Evolutionary conservation across 1,140 invertebrate genomes (phyloP).

Genomic region (Samia ricini): DNA sequence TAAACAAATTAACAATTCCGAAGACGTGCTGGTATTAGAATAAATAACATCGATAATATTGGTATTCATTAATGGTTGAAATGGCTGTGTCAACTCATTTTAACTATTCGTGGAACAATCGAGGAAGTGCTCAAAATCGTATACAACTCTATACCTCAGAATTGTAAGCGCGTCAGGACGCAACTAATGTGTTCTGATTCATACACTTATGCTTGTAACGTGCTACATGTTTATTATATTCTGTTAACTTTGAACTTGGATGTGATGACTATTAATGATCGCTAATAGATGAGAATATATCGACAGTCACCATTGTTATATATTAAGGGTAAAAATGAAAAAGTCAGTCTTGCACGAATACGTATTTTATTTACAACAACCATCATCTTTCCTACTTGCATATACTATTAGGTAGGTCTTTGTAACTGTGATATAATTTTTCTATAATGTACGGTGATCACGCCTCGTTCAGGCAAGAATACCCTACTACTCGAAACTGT

Average conservation of each 20-base stretch:
- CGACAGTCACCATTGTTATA: too few species aligned
- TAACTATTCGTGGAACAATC: slow-evolving; percentile 27
- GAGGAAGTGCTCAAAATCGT: slow-evolving; percentile 32
- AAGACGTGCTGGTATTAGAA: neutral
- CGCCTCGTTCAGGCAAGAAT: too few species aligned
- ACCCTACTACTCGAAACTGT: too few species aligned
- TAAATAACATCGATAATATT: neutral
- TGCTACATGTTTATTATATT: neutral
- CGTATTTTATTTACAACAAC: too few species aligned
- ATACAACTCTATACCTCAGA: neutral
- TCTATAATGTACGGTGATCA: too few species aligned
- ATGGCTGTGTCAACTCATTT: neutral
- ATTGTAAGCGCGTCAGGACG: neutral
- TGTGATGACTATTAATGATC: too few species aligned
- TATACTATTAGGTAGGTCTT: too few species aligned
- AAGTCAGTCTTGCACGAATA: too few species aligned
- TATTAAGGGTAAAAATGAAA: too few species aligned
- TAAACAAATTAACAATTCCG: neutral
- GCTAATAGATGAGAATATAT: too few species aligned
- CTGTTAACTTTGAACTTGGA: neutral
- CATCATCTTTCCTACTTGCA: too few species aligned
- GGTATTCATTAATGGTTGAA: neutral
- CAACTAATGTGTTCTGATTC: neutral
- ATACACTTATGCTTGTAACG: neutral
- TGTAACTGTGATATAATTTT: too few species aligned